Evolutionary conservation across 2,797 vertebrate species (phyloP).

Genomic region (Dromococcyx pavoninus): DNA sequence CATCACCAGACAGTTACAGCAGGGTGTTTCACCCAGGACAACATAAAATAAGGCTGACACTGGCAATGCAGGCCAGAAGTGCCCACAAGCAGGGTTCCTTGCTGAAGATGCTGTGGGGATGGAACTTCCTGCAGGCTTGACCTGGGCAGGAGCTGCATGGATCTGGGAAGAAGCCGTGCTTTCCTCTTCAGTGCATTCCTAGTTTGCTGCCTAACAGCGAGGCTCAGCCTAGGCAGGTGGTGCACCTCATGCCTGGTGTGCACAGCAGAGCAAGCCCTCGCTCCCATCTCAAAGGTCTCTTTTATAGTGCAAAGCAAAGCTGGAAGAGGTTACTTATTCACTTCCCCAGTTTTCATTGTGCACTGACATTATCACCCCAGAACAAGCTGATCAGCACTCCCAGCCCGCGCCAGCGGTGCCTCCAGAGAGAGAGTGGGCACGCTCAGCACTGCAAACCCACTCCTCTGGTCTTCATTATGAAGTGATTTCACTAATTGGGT

Average conservation of each 20-base stretch:
- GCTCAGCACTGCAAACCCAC: neutral
- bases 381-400: neutral
- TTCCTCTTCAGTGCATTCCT: fast-evolving
- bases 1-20: neutral
- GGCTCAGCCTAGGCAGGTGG: neutral
- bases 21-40: too few species aligned
- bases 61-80: neutral
- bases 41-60: fast-evolving
- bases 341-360: neutral
- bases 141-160: neutral
- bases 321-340: neutral
- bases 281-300: neutral
- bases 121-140: neutral
- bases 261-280: neutral
- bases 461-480: slow-evolving; percentile 51
- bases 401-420: neutral
- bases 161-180: neutral
- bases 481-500: slow-evolving; percentile 45
- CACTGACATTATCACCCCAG: slow-evolving; percentile 9
- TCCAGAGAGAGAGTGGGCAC: slow-evolving; percentile 39
- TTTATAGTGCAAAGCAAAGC: neutral
- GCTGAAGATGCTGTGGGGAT: neutral
- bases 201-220: neutral
- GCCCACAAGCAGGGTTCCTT: neutral
- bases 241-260: neutral